phyloP scores from a whole-genome alignment of 2,113 vertebrate species.

The Melospiza melodia region DNA sequence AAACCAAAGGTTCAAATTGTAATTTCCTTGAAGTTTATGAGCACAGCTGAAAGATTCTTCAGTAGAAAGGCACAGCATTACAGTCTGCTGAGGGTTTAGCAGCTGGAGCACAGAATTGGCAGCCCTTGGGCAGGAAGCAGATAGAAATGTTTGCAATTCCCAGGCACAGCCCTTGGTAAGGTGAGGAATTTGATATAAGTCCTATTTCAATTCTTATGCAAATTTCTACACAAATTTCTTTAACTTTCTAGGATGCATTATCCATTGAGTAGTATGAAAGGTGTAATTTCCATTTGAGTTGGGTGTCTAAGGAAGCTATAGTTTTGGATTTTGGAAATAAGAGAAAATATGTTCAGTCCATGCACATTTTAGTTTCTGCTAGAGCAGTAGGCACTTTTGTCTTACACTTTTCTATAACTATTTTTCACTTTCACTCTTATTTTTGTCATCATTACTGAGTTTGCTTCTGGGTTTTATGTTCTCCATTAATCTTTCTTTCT shows the following conservation, averaged over 20 bases:
- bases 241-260: neutral
- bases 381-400: neutral
- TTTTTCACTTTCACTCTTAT: neutral
- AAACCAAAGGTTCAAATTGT: neutral
- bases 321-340: neutral
- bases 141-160: neutral
- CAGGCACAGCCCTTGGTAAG: neutral
- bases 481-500: neutral
- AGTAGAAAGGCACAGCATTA: neutral
- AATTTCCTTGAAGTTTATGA: neutral
- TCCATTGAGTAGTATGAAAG: neutral
- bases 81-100: neutral
- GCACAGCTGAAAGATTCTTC: neutral
- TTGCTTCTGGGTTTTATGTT: neutral
- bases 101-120: neutral
- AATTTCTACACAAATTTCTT: neutral
- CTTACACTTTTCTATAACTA: neutral
- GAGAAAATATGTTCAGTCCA: neutral
- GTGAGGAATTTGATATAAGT: neutral
- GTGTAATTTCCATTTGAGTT: neutral
- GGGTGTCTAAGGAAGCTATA: neutral
- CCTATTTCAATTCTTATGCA: neutral
- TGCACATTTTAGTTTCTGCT: neutral
- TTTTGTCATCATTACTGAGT: neutral
- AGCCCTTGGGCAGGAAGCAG: neutral